A percentile compares a stretch with the other conserved stretches of the same genome.
phyloP scores from a whole-genome alignment of 2,113 vertebrate species.

The Plectropomus leopardus region DNA sequence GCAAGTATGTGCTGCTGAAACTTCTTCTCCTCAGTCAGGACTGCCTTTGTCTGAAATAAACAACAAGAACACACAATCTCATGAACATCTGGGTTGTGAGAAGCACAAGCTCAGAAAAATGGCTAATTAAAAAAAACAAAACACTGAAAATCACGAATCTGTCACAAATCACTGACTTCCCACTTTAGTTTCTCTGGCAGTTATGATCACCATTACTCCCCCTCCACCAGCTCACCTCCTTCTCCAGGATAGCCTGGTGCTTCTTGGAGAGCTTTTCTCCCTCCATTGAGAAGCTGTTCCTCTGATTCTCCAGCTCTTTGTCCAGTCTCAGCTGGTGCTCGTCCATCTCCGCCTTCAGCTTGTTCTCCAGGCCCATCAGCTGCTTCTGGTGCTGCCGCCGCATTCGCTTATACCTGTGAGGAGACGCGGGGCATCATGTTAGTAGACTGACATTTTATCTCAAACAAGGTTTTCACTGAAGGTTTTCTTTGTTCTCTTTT shows the following conservation, averaged over 20 bases:
- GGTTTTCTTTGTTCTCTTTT: not conserved
- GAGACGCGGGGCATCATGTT: not conserved
- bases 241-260: slow-evolving; percentile 90
- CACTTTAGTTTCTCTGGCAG: not conserved
- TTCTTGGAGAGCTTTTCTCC: slow-evolving; percentile 91
- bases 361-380: slow-evolving; percentile 91
- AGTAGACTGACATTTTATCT: not conserved
- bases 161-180: not conserved
- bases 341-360: slow-evolving; percentile 91
- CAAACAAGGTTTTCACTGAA: not conserved
- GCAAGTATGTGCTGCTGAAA: slow-evolving; percentile 94
- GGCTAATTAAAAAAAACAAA: not conserved
- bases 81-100: not conserved
- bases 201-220: too few species aligned
- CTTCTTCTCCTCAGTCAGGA: slow-evolving; percentile 91
- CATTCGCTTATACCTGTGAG: slow-evolving; percentile 90
- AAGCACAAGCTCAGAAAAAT: not conserved
- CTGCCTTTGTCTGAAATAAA: slow-evolving; percentile 82
- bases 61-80: not conserved
- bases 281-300: slow-evolving; percentile 90
- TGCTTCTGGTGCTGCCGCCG: slow-evolving; percentile 94
- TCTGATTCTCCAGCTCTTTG: slow-evolving; percentile 92
- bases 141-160: not conserved
- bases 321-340: slow-evolving; percentile 92
- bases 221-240: slow-evolving; percentile 83